Base-by-base conservation (phyloP, 2,113 vertebrate species). In the Polypterus bichir region DNA sequence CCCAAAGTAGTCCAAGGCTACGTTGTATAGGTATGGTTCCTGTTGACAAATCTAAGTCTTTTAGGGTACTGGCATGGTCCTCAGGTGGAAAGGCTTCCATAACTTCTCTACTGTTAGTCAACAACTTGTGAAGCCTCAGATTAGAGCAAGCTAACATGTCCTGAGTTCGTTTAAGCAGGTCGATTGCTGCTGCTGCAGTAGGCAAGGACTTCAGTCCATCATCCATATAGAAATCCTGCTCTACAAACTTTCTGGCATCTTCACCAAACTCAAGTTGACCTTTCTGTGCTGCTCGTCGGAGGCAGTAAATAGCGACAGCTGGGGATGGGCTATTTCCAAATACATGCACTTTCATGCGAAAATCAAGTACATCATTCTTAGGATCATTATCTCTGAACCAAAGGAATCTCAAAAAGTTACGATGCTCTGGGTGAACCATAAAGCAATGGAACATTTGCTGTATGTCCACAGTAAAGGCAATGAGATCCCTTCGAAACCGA, bases 391-490 rank as follows among this genome's bases (percentile, higher is more conserved):
- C 52, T 47, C 60, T 4, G 10, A 49, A 52, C 60, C 47, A 61
- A 45, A 10, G 46, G 59, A 61, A 61, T 9, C 4, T 7, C 3
- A 61, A 48, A 44, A 61, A 5, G 47, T 61, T 48, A 48, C 59
- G 47, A 47, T 61, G 6, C 9, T 61, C 59, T 61, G 47, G 46
- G 6, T n/a, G 9, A n/a, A 49, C 48, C 7, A 61, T 48, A 44
- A 61, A 61, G 11, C 46, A 61, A 10, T 61, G 59, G 11, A 48
- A 61, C 46, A 59, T 59, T 47, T 59, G 46, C 57, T 59, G 44
- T 9, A 59, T 59, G 57, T 59, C 57, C 8, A 27, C 57, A 45
- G 44, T 9, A 9, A 47, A 8, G 46, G 57, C n/a, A 27, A 59
- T 27, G 8, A 4, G 8, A 9, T 59, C 57, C 44, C 11, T 7